phyloP scores from a whole-genome alignment of 1,140 invertebrate genomes.

The Drosophila kanapiae region DNA sequence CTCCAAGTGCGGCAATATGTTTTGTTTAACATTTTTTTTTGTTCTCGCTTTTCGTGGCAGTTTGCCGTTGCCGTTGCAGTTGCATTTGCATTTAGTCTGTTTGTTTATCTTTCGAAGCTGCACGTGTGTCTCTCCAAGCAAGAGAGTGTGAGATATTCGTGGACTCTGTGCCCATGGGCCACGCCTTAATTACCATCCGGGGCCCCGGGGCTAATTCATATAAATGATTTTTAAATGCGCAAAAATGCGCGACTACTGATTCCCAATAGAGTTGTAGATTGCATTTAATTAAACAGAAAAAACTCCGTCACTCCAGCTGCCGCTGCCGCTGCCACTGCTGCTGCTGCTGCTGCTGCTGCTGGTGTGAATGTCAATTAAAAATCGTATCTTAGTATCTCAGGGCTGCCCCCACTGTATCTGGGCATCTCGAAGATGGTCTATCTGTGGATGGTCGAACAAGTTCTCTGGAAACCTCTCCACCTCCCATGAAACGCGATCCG shows the following conservation, averaged over 20 bases:
- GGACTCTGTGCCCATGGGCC: conserved; percentile 34
- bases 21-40: conserved; percentile 66
- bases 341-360: conserved; percentile 1
- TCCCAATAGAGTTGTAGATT: conserved; percentile 73
- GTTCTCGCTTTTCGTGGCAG: conserved; percentile 33
- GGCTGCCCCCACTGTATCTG: conserved; percentile 10
- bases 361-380: conserved; percentile 56
- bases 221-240: conserved; percentile 80
- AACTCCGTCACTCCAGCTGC: conserved; percentile 4
- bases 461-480: conserved; percentile 39
- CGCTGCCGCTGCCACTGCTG: neutral
- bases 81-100: conserved; percentile 58
- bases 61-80: conserved; percentile 48
- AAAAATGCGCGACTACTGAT: conserved; percentile 70
- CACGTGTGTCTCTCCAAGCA: conserved; percentile 7
- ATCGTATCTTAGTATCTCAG: conserved; percentile 32
- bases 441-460: conserved; percentile 37
- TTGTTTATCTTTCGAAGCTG: conserved; percentile 63
- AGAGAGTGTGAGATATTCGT: conserved; percentile 27
- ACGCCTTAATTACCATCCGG: conserved; percentile 63
- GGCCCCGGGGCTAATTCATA: conserved; percentile 55
- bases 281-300: conserved; percentile 63
- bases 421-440: conserved; percentile 49
- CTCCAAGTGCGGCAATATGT: conserved; percentile 76
- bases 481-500: conserved; percentile 56